Evolutionary conservation across 2,113 vertebrate genomes (phyloP), one percentile per base, ranked within the genome.

Genomic region (Hippocampus zosterae): DNA sequence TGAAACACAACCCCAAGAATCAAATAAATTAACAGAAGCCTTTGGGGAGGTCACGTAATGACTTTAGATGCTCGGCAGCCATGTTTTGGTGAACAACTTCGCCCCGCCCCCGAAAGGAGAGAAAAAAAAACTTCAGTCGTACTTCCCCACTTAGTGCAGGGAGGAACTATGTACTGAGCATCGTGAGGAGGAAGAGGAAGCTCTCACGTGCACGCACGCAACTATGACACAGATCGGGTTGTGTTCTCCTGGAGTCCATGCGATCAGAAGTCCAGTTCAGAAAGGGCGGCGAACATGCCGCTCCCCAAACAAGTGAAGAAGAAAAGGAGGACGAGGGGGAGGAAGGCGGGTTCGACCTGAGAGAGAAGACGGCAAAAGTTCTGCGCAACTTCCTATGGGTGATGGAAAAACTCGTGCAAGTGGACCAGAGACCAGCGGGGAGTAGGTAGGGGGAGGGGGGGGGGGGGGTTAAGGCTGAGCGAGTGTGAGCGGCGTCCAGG

Each of bases 401-500:
- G 33, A 37, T 11, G 23, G 23, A 9, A 27, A 27, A 37, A 7
- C 11, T 15, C 12, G 61, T 11, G 61, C 7, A 18, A 41, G 62
- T 10, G 19, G 21, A 40, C 21, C n/a, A 42, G 62, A 65, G 40
- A 12, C 29, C 42, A n/a, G 23, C 33, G 33, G 42, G 42, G 11
- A 13, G 9, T 3, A 0, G 11, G 8, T 3, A 2, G 25, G 29
- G 29, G 29, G 2, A 3, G 21, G 59, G 16, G 37, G 50, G 55
- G 11, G 61, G 71, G 3, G 67, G 53, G 78, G 72, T 78, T 87
- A 87, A 85, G 87, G 83, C 85, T 81, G 80, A 80, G 84, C 74
- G 79, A 78, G 79, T 77, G 80, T 21, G 2, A 64, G 19, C 21
- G 52, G 69, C 74, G 21, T 25, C 42, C 44, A 50, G 59, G 80